Base-by-base conservation (phyloP, 2,797 vertebrate genomes). In the Spea hammondii region DNA sequence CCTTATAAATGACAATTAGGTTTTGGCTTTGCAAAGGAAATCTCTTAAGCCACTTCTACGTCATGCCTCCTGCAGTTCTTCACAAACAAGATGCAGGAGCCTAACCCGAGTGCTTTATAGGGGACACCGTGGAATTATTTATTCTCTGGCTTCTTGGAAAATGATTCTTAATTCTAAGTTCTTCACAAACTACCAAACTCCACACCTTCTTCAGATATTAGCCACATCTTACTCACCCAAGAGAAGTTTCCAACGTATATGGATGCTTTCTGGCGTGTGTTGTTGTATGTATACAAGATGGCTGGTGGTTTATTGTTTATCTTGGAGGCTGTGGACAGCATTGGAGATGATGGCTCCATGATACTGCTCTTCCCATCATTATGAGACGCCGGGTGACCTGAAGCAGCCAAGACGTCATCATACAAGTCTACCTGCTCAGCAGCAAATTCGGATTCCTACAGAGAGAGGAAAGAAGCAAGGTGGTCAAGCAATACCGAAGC, bases 231-330 rank as follows among this genome's bases (percentile, higher is more conserved):
- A 87, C 95, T 96, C 85, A 98, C 96, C 97, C 96, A 98, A 80
- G 95, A 93, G 78, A 99, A 97, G 87, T 95, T 96, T 83, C 96
- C 97, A 72, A 98, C 88, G 17, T 96, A 98, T 74, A 98, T 90
- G 0, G 95, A 91, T 0, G 93, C 90, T 75, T 85, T 91, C 82
- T 92, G 93, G 4, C 87, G 87, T 46, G 86, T 86, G 51, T 88
- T 90, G 6, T 89, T 94, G 85, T 90, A 90, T 1, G 87, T 92
- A 77, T 93, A 93, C 49, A 90, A 85, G 83, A 92, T 87, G 64
- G 88, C 87, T 0, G 90, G 88, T 0, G 89, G 67, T 83, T 92
- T 92, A 78, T 49, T 79, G 46, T 80, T 80, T 51, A 89, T 82
- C 71, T 92, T 90, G 74, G 92, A 86, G 46, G 85, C 80, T 0